These are phyloP conservation scores for Catamblyrhynchus diadema DNA, from an alignment of 2,797 vertebrate genomes.

Conservation along the genomic window DNA sequence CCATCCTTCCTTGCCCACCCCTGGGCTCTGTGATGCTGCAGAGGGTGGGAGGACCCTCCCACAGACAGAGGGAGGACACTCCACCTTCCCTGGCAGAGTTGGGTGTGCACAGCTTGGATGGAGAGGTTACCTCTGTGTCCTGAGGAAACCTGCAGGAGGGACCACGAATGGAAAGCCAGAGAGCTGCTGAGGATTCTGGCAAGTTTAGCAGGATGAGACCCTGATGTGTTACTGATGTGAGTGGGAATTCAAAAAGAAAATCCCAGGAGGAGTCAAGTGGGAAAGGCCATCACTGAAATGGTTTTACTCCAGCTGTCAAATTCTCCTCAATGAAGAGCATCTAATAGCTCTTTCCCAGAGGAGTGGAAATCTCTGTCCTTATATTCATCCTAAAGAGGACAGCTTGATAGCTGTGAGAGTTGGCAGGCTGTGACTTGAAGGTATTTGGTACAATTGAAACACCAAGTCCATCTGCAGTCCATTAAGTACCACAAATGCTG, in stretches of 20 bases:
- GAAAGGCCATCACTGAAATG: not conserved
- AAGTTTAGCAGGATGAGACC: not conserved
- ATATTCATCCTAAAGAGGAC: not conserved
- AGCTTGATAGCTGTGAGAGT: not conserved
- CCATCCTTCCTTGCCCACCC: not conserved
- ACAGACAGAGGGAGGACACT: not conserved
- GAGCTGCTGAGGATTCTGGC: not conserved
- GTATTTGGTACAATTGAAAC: not conserved
- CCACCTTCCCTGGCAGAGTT: not conserved
- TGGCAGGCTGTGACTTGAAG: not conserved
- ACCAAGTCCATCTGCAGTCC: not conserved
- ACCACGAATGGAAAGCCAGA: not conserved
- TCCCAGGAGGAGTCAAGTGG: not conserved
- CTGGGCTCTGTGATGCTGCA: not conserved
- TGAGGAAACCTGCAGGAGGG: not conserved
- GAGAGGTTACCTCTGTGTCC: not conserved
- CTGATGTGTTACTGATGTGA: not conserved
- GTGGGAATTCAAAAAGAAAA: not conserved
- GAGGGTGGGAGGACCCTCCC: not conserved
- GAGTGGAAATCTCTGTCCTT: not conserved
- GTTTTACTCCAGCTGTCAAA: not conserved
- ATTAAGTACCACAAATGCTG: not conserved
- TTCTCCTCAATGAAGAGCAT: not conserved
- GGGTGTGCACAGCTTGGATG: not conserved
- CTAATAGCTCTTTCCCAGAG: not conserved